Conservation (phyloP, 1,140 invertebrate species). For the Diplogasteroides magnus region DNA sequence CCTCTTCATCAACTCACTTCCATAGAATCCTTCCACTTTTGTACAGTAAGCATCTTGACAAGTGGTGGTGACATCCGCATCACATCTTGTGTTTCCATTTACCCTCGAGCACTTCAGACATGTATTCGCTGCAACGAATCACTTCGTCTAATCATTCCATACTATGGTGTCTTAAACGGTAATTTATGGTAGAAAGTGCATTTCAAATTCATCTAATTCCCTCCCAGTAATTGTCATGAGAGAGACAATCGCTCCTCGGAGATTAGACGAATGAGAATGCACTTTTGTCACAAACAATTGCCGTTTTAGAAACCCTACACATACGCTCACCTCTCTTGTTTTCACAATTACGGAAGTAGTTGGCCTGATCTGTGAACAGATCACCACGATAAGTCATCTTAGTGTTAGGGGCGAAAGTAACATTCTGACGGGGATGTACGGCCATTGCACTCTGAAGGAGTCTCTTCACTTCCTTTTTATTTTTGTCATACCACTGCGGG, state of each 20-base stretch:
- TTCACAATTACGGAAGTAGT: neutral
- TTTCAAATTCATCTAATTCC: too few relatives aligned
- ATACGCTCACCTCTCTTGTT: neutral
- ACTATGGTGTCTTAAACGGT: too few relatives aligned
- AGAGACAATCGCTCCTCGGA: too few relatives aligned
- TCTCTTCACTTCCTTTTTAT: neutral
- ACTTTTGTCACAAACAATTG: too few relatives aligned
- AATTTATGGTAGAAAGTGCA: too few relatives aligned
- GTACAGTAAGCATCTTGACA: constrained; percentile 10
- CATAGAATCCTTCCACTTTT: neutral
- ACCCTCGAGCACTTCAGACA: constrained; percentile 2
- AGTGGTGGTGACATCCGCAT: neutral
- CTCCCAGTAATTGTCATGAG: too few relatives aligned
- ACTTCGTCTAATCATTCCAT: neutral
- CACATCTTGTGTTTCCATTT: constrained; percentile 5
- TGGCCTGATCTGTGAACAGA: neutral
- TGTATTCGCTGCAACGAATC: neutral
- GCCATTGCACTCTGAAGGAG: neutral
- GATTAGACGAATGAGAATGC: too few relatives aligned
- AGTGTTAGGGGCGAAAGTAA: neutral
- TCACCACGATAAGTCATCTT: constrained; percentile 1
- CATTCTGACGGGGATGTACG: neutral
- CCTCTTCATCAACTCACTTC: neutral
- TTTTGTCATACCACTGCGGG: neutral
- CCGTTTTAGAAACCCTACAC: too few relatives aligned